Evolutionary conservation across 2,113 vertebrate genomes (phyloP).

Genomic region (Xiphophorus couchianus): DNA sequence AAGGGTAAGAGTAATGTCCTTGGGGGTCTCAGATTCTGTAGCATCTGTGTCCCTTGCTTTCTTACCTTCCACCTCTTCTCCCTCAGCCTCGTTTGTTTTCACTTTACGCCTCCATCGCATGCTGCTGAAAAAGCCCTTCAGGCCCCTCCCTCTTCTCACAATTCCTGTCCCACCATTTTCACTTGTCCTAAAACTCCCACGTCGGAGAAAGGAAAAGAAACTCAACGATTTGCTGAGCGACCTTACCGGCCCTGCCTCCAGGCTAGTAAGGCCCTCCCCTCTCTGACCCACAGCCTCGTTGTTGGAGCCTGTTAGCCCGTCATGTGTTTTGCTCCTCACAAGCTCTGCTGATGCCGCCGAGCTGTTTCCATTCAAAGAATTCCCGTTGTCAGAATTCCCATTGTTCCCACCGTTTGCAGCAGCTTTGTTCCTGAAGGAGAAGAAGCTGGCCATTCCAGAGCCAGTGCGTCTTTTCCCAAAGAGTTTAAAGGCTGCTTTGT

Average conservation of each 20-base stretch:
- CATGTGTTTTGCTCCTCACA: slow-evolving; percentile 91
- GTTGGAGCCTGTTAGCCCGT: slow-evolving; percentile 87
- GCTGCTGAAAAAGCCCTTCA: slow-evolving; percentile 90
- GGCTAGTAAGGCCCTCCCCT: slow-evolving; percentile 77
- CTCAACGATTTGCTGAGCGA: slow-evolving; percentile 92
- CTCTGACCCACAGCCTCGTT: slow-evolving; percentile 77
- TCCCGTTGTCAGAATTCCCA: slow-evolving; percentile 74
- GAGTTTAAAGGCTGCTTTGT: slow-evolving; percentile 96
- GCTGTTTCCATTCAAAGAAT: slow-evolving; percentile 68
- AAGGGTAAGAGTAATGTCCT: slow-evolving; percentile 78
- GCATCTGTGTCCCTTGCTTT: slow-evolving; percentile 69
- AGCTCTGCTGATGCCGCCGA: slow-evolving; percentile 79
- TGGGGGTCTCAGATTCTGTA: slow-evolving; percentile 79
- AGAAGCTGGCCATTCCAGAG: slow-evolving; percentile 91
- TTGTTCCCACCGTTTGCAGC: slow-evolving; percentile 76
- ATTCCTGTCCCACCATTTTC: slow-evolving; percentile 79
- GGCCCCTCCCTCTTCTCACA: slow-evolving; percentile 87
- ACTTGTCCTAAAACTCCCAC: slow-evolving; percentile 81
- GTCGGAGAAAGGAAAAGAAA: slow-evolving; percentile 91
- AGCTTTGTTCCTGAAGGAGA: slow-evolving; percentile 92
- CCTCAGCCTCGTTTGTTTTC: slow-evolving; percentile 76
- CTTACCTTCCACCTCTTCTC: slow-evolving; percentile 67
- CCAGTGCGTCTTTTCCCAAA: slow-evolving; percentile 90
- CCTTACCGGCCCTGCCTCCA: slow-evolving; percentile 74
- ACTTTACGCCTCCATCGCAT: slow-evolving; percentile 91